Percentiles rank a stretch among this genome's conserved stretches.
Conservation (phyloP, 2,797 vertebrate species). For the Eurystomus glaucurus region DNA sequence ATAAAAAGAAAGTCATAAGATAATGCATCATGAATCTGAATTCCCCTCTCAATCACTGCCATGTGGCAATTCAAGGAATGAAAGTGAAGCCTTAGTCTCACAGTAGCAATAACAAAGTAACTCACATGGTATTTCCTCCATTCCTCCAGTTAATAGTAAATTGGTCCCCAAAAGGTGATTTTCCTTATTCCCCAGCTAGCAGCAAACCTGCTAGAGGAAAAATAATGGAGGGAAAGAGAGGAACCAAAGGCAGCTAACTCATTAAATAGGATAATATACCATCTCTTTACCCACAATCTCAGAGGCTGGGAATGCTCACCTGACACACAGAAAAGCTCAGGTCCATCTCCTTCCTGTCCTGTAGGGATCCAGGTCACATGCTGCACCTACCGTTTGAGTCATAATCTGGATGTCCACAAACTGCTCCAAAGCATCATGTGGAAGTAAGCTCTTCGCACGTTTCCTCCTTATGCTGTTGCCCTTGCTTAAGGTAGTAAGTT, state of each 20-base stretch:
- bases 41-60: background rate
- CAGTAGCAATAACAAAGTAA: background rate
- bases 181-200: background rate
- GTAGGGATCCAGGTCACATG: rapidly evolving
- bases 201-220: background rate
- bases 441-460: too few relatives aligned
- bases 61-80: background rate
- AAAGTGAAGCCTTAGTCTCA: background rate
- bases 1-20: background rate
- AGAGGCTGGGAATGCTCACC: background rate
- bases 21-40: background rate
- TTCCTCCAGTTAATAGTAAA: background rate
- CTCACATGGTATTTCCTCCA: rapidly evolving
- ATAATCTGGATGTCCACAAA: background rate
- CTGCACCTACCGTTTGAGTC: background rate
- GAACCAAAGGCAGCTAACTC: background rate
- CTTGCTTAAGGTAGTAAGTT: background rate
- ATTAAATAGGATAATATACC: rapidly evolving
- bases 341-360: background rate
- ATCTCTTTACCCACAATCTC: rapidly evolving
- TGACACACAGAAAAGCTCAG: background rate
- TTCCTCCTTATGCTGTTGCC: rapidly evolving
- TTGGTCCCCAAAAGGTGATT: background rate
- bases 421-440: background rate
- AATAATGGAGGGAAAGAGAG: rapidly evolving